Evolutionary conservation across 2,113 vertebrate species (phyloP), one percentile per base, ranked within the genome.

Genomic region (Embiotoca jacksoni): DNA sequence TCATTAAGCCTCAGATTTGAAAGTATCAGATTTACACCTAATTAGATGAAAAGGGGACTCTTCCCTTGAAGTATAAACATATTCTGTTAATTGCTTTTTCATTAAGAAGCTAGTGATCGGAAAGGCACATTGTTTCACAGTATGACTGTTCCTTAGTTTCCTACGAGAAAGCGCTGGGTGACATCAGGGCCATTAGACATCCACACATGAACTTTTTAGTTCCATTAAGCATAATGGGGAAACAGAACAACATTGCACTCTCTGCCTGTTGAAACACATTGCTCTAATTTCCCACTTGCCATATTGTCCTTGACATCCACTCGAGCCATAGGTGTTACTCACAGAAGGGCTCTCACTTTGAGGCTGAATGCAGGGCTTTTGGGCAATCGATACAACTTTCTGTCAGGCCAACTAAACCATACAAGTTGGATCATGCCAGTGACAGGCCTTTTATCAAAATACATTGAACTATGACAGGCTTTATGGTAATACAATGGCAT

Each of bases 81-180:
- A 92, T 88, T 83, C 68, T 72, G 59, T 61, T 90, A 92, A 93
- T 90, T 57, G 84, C 68, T 73, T 91, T 80, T 90, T 86, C 79
- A 90, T 93, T 87, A 87, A 75, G 58, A 84, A 87, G 75, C 62
- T 74, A 73, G 70, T 33, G 56, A 89, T 92, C 82, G 78, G 72
- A 87, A 62, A 75, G 90, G 67, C 78, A 85, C 82, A 77, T 86
- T 81, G 76, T 80, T 86, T 83, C 60, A 50, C 75, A 79, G 72
- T 58, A 59, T 76, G 76, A 39, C 75, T 65, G 61, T 78, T 88
- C 60, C 46, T 56, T 53, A 77, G 61, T 74, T 89, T 74, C 63
- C 72, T 62, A 67, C 70, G 62, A 80, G 44, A 57, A 65, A 50
- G 52, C 63, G 60, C 63, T 32, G 47, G 35, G 67, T 32, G 61